Evolutionary conservation across 2,888 invertebrate species (phyloP).

Genomic region (Lysandra coridon): DNA sequence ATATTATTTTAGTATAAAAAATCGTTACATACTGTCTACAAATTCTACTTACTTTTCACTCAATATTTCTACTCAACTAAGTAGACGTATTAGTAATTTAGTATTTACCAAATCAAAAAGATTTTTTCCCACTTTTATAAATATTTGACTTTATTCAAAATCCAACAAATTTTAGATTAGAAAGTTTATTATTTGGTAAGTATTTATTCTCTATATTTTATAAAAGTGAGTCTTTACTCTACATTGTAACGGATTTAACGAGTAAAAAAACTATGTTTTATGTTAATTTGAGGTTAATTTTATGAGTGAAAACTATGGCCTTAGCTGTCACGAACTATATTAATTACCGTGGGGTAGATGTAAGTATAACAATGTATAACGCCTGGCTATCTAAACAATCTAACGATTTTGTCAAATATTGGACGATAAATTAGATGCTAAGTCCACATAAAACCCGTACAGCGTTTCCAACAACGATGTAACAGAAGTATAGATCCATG

Average conservation of each 20-base stretch:
- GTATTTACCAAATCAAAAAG: no score
- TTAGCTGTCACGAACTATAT: not conserved
- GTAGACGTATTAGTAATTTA: no score
- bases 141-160: no score
- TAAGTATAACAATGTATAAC: not conserved
- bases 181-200: no score
- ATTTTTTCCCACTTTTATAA: no score
- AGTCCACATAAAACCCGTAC: conserved; percentile 34
- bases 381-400: conserved; percentile 20
- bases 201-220: no score
- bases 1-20: no score
- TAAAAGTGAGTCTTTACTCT: no score
- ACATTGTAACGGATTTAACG: not conserved
- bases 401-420: conserved; percentile 27
- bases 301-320: conserved; percentile 11
- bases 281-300: conserved; percentile 5
- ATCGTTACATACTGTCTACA: no score
- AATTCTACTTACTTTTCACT: no score
- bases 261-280: not conserved
- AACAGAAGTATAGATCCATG: not conserved
- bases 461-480: conserved; percentile 27
- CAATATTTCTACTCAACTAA: no score
- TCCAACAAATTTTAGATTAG: no score
- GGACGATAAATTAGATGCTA: conserved; percentile 25
- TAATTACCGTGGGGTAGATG: conserved; percentile 3